Evolutionary conservation across 2,888 invertebrate genomes (phyloP).

Genomic region (Nemapogon koenigi): DNA sequence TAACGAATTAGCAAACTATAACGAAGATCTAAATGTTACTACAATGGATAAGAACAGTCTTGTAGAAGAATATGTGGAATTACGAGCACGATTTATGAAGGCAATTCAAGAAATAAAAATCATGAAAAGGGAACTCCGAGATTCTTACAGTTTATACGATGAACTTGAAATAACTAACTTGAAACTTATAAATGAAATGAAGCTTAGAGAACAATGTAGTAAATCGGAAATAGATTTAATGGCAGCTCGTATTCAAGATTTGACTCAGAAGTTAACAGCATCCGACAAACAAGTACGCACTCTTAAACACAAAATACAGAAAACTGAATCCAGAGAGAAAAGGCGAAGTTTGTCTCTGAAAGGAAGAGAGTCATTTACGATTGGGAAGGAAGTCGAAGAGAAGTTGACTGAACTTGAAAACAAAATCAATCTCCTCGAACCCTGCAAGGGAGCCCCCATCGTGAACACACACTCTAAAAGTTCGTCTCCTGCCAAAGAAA

Average conservation of each 20-base stretch:
- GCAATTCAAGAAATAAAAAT: slow-evolving; percentile 84
- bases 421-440: slow-evolving; percentile 74
- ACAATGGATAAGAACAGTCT: slow-evolving; percentile 77
- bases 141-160: slow-evolving; percentile 81
- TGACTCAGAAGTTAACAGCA: slow-evolving; percentile 80
- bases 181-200: slow-evolving; percentile 75
- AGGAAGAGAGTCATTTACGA: slow-evolving; percentile 79
- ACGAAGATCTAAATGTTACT: slow-evolving; percentile 76
- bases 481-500: slow-evolving; percentile 60
- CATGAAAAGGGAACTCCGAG: slow-evolving; percentile 81
- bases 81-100: slow-evolving; percentile 79
- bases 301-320: slow-evolving; percentile 80
- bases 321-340: slow-evolving; percentile 78
- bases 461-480: slow-evolving; percentile 56
- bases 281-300: slow-evolving; percentile 84
- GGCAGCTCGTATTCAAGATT: slow-evolving; percentile 83
- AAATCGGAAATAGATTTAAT: slow-evolving; percentile 79
- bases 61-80: slow-evolving; percentile 81
- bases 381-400: slow-evolving; percentile 85
- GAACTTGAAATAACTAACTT: slow-evolving; percentile 81
- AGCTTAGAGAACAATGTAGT: slow-evolving; percentile 68
- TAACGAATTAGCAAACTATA: slow-evolving; percentile 81
- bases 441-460: slow-evolving; percentile 45
- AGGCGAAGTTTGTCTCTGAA: slow-evolving; percentile 83
- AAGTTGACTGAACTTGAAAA: slow-evolving; percentile 82